A percentile compares a stretch with the other conserved stretches of the same genome.
Evolutionary conservation across 2,797 vertebrate genomes (phyloP).

Genomic region (Sardinella longiceps): DNA sequence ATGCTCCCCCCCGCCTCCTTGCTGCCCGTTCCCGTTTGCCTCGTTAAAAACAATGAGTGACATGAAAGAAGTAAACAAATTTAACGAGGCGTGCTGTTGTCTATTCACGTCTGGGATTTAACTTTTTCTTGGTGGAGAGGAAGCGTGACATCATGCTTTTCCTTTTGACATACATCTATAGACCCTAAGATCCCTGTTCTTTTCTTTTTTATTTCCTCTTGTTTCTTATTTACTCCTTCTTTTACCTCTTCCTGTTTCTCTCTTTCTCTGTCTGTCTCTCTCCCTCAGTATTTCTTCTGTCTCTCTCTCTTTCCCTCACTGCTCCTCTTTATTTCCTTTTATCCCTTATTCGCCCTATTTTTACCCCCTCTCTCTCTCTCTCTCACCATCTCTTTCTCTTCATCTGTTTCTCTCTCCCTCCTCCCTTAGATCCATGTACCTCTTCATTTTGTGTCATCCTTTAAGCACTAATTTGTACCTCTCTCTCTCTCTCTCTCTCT

Average conservation of each 20-base stretch:
- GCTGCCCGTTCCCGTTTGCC: constrained; percentile 55
- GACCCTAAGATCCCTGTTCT: constrained; percentile 13
- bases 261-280: constrained; percentile 47
- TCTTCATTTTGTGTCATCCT: too few relatives aligned
- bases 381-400: too few relatives aligned
- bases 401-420: not conserved
- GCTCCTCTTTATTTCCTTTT: too few relatives aligned
- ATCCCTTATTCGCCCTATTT: too few relatives aligned
- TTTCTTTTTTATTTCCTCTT: constrained; percentile 44
- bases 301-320: constrained; percentile 4
- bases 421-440: too few relatives aligned
- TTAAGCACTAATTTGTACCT: too few relatives aligned
- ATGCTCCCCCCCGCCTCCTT: constrained; percentile 54
- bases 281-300: not conserved
- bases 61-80: constrained; percentile 65
- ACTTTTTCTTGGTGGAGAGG: constrained; percentile 15
- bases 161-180: constrained; percentile 36
- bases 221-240: not conserved
- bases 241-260: not conserved
- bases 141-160: constrained; percentile 49
- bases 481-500: not conserved
- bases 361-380: too few relatives aligned
- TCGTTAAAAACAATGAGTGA: constrained; percentile 60
- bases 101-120: constrained; percentile 55
- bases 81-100: constrained; percentile 61